Conservation (phyloP, 2,113 vertebrate species). For the Oncorhynchus keta region DNA sequence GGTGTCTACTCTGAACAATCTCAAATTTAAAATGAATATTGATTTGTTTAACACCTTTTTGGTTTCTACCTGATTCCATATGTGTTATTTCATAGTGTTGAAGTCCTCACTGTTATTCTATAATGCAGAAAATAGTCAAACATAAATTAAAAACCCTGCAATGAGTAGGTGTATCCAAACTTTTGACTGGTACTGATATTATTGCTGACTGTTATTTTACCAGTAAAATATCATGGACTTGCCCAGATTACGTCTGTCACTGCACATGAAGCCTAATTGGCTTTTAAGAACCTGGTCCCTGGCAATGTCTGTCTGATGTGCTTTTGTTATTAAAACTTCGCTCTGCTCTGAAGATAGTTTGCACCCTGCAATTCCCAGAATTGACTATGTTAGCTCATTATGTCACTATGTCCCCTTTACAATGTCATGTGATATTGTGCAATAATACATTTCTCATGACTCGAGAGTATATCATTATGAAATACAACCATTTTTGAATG, state of each 20-base stretch:
- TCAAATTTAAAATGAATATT: too few species aligned
- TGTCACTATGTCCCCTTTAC: not conserved
- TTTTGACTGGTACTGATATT: constrained; percentile 24
- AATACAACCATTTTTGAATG: constrained; percentile 5
- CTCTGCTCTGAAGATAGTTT: constrained; percentile 18
- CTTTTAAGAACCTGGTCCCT: not conserved
- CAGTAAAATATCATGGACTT: constrained; percentile 7
- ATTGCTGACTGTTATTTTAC: constrained; percentile 54
- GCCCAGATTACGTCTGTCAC: constrained; percentile 14
- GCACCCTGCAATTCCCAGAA: not conserved
- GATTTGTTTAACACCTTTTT: too few species aligned
- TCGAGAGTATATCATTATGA: constrained; percentile 3
- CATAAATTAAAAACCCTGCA: too few species aligned
- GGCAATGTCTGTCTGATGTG: constrained; percentile 42
- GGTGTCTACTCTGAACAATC: too few species aligned
- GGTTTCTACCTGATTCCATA: too few species aligned
- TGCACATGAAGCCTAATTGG: too few species aligned
- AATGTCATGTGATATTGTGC: constrained; percentile 32
- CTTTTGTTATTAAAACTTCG: constrained; percentile 38
- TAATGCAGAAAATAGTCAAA: too few species aligned
- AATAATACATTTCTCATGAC: constrained; percentile 25
- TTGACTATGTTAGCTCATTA: too few species aligned
- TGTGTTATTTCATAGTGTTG: too few species aligned
- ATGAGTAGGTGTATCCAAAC: too few species aligned
- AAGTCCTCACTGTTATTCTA: too few species aligned